Evolutionary conservation across 2,797 vertebrate genomes (phyloP).

Genomic region (Geotrypetes seraphini): DNA sequence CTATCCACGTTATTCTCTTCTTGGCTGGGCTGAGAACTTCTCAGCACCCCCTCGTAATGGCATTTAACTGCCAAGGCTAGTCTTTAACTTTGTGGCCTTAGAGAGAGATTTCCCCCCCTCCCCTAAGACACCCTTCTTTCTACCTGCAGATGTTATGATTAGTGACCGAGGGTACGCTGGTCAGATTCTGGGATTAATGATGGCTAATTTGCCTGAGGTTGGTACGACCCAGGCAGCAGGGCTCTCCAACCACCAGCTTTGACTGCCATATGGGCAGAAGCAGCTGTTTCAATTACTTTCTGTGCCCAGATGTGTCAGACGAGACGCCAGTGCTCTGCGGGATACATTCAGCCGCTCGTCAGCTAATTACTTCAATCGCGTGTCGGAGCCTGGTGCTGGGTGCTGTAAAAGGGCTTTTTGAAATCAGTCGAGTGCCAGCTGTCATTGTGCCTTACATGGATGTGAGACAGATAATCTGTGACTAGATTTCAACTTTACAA

Average conservation of each 20-base stretch:
- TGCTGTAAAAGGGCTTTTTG: constrained; percentile 77
- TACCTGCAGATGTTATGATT: constrained; percentile 87
- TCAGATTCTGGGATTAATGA: constrained; percentile 99
- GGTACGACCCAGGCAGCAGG: constrained; percentile 68
- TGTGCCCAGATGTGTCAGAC: constrained; percentile 99
- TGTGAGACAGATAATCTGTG: constrained; percentile 62
- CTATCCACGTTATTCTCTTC: no score
- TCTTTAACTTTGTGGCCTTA: no score
- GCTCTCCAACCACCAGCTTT: constrained; percentile 82
- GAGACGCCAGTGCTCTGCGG: constrained; percentile 88
- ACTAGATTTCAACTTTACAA: constrained; percentile 20
- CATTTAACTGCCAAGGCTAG: no score
- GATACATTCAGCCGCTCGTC: constrained; percentile 84
- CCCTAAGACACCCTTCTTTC: no score
- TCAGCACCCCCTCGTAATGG: no score
- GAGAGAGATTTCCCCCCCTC: no score
- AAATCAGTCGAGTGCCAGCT: constrained; percentile 92
- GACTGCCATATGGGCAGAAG: constrained; percentile 96
- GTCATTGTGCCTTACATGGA: constrained; percentile 69
- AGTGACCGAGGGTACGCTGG: constrained; percentile 87
- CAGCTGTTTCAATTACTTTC: constrained; percentile 99
- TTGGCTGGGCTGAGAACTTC: no score
- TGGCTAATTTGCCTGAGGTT: constrained; percentile 98
- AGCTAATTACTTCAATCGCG: constrained; percentile 98
- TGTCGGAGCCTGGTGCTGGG: constrained; percentile 73